phyloP scores from a whole-genome alignment of 2,888 invertebrate genomes.

The Toxonevra muliebris region DNA sequence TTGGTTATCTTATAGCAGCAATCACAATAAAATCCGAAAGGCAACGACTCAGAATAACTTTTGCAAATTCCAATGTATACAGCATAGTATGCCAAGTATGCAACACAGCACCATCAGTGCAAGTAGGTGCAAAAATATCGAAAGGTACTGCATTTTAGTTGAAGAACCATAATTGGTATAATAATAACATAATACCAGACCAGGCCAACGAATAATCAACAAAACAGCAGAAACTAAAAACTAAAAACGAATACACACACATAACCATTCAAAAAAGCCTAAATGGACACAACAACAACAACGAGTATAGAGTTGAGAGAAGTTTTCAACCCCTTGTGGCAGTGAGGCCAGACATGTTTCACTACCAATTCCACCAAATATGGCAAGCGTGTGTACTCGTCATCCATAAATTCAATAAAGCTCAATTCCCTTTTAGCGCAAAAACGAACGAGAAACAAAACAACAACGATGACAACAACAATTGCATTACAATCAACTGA shows the following conservation, averaged over 20 bases:
- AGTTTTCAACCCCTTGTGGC: too few species aligned
- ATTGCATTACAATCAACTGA: not conserved
- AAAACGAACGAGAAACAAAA: not conserved
- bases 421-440: conserved; percentile 19
- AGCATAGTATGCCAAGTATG: too few species aligned
- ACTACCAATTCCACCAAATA: conserved; percentile 14
- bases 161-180: conserved; percentile 23
- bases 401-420: conserved; percentile 19
- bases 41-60: too few species aligned
- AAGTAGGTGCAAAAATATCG: conserved; percentile 8
- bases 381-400: not conserved
- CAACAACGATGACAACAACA: conserved; percentile 4
- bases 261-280: conserved; percentile 23
- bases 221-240: conserved; percentile 7
- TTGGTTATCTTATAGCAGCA: too few species aligned
- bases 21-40: too few species aligned
- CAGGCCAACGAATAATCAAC: not conserved
- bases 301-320: too few species aligned
- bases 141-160: conserved; percentile 2
- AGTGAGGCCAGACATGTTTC: conserved; percentile 20
- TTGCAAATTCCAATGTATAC: too few species aligned
- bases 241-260: not conserved
- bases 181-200: conserved; percentile 25
- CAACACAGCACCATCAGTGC: not conserved
- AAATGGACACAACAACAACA: not conserved